Conservation (phyloP, 2,113 vertebrate species). For the Leptosomus discolor region DNA sequence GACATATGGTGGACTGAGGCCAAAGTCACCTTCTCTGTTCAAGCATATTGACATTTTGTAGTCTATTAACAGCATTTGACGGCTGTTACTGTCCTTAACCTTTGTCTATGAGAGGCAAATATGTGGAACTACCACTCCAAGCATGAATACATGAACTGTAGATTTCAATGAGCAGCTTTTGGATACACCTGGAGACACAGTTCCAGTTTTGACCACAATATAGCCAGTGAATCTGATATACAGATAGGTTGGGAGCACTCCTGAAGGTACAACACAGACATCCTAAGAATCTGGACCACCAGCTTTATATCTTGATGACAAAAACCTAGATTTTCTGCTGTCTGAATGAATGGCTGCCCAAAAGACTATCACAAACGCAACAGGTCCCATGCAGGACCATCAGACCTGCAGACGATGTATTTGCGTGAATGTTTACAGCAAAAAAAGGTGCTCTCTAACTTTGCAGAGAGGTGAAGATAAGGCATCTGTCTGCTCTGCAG, state of each 20-base stretch:
- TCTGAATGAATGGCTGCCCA: background rate
- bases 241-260: background rate
- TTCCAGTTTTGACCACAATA: background rate
- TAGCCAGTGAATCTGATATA: background rate
- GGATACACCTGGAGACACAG: background rate
- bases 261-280: background rate
- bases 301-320: background rate
- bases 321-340: background rate
- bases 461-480: background rate
- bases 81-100: background rate
- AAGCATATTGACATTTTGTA: background rate
- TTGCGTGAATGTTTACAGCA: background rate
- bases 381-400: background rate
- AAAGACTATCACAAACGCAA: background rate
- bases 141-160: background rate
- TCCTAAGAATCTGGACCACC: background rate
- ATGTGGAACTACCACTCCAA: background rate
- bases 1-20: background rate
- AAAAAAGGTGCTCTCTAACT: background rate
- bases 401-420: background rate
- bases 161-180: background rate
- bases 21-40: background rate
- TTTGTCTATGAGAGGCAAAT: background rate
- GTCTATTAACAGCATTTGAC: background rate
- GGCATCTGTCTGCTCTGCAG: background rate